These are phyloP conservation scores for Monomorium pharaonis DNA, from an alignment of 1,140 invertebrate genomes.

Conservation along the genomic window DNA sequence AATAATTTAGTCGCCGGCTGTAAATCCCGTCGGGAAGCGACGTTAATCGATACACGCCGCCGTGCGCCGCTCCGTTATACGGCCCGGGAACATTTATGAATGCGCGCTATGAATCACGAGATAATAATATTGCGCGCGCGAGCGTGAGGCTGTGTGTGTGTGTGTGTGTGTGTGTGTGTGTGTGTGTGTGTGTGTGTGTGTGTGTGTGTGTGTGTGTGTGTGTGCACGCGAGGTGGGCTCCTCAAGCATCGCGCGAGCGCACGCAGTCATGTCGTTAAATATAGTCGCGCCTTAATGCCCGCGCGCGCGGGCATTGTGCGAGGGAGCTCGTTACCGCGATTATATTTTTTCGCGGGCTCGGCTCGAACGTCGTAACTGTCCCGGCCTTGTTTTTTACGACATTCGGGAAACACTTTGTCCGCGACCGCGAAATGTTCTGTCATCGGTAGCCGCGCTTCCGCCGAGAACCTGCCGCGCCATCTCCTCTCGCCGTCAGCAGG, in stretches of 20 bases:
- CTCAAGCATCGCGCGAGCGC: background rate
- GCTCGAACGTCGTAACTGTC: conserved; percentile 42
- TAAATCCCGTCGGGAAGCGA: conserved; percentile 78
- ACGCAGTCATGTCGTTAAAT: conserved; percentile 57
- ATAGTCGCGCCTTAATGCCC: conserved; percentile 51
- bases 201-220: conserved; percentile 45
- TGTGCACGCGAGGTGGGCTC: background rate
- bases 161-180: conserved; percentile 55
- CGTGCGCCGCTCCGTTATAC: conserved; percentile 73
- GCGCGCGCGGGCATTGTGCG: conserved; percentile 35
- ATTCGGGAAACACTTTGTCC: conserved; percentile 43
- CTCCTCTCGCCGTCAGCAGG: no score
- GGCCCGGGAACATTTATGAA: conserved; percentile 79
- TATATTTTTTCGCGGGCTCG: conserved; percentile 55
- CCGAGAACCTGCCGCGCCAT: background rate
- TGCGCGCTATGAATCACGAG: conserved; percentile 81
- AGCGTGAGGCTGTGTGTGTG: no score
- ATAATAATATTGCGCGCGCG: conserved; percentile 78
- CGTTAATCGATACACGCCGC: conserved; percentile 82
- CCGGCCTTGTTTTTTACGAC: conserved; percentile 45
- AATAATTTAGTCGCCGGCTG: conserved; percentile 81
- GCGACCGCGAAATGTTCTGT: conserved; percentile 14
- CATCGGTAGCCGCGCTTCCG: conserved; percentile 22
- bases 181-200: conserved; percentile 58
- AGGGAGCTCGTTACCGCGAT: conserved; percentile 51